Evolutionary conservation across 2,888 invertebrate genomes (phyloP).

Genomic region (Stenurella melanura): DNA sequence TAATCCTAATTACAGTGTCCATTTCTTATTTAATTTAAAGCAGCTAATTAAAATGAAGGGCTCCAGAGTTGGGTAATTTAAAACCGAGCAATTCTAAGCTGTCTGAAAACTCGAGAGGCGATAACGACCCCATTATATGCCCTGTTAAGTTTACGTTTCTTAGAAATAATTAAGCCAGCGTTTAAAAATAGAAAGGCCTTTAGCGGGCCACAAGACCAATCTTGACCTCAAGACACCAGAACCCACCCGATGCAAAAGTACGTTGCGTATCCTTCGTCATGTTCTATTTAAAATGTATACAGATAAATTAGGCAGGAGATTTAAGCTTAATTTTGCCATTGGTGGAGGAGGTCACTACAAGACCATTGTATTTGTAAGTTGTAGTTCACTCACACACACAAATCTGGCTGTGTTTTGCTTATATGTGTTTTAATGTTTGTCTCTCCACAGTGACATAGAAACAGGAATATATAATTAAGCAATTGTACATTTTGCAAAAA

Average conservation of each 20-base stretch:
- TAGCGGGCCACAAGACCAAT: slow-evolving; percentile 18
- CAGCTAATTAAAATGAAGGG: not conserved
- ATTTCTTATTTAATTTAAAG: slow-evolving; percentile 1
- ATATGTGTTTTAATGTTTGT: too few species aligned
- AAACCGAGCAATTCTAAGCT: not conserved
- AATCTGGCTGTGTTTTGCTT: too few species aligned
- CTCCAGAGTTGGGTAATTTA: slow-evolving; percentile 1
- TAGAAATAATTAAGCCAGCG: not conserved
- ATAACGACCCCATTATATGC: slow-evolving; percentile 7
- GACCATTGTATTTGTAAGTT: too few species aligned
- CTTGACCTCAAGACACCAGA: slow-evolving; percentile 7
- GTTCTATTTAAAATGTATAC: too few species aligned
- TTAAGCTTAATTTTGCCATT: too few species aligned
- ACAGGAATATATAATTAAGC: too few species aligned
- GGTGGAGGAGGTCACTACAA: too few species aligned
- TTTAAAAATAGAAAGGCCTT: slow-evolving; percentile 29
- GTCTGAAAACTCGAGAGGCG: not conserved
- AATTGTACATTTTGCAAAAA: too few species aligned
- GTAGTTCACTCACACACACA: too few species aligned
- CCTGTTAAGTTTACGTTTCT: slow-evolving; percentile 7
- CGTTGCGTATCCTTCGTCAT: not conserved
- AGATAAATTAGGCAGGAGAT: too few species aligned
- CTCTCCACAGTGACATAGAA: too few species aligned
- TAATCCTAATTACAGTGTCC: not conserved
- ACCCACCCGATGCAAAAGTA: too few species aligned